Base-by-base conservation (phyloP, 2,888 invertebrate species). In the Torymus aiolomorphi region DNA sequence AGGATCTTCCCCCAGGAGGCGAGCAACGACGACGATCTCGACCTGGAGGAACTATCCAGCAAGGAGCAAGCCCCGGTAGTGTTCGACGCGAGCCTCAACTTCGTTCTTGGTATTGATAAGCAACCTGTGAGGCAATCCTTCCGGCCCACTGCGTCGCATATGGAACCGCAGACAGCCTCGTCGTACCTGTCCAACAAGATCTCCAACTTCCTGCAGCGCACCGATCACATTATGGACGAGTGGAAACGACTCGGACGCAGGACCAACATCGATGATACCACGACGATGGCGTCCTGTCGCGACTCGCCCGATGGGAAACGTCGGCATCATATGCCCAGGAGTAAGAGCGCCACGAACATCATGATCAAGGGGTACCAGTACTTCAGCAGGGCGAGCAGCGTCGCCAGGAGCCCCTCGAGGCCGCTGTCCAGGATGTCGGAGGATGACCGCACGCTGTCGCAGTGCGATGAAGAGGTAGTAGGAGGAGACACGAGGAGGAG, bases 191-290 rank as follows among this genome's bases (percentile, higher is more conserved):
- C 94, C 51, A 93, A 92, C 54, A 95, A 95, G 90, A 97, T 97
- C 74, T 93, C 95, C 76, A 95, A 94, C 87, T 97, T 97, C 86
- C 91, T 97, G 52, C 94, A 93, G 86, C 93, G 95, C 82, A 97
- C 97, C 2, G 97, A 97, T 90, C 97, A 97, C 89, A 94, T 97
- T 0, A 96, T 96, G 94, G 96, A 97, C 86, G 96, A 97, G 87
- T 97, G 97, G 97, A 92, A 93, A 77, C 92, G 94, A 82, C 86
- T 95, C 70, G 95, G 96, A 42, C 42, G 42, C 0, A 93, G 93
- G 75, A 93, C 91, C 0, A 18, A 51, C 14, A 18, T 42, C n/a
- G 66, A 70, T 2, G 76, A 42, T 8, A 42, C 42, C 5, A 20
- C 20, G 20, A 20, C 20, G 20, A 20, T 20, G 20, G 8, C 42